Evolutionary conservation across 2,888 invertebrate genomes (phyloP).

Genomic region (Drosophila testacea): DNA sequence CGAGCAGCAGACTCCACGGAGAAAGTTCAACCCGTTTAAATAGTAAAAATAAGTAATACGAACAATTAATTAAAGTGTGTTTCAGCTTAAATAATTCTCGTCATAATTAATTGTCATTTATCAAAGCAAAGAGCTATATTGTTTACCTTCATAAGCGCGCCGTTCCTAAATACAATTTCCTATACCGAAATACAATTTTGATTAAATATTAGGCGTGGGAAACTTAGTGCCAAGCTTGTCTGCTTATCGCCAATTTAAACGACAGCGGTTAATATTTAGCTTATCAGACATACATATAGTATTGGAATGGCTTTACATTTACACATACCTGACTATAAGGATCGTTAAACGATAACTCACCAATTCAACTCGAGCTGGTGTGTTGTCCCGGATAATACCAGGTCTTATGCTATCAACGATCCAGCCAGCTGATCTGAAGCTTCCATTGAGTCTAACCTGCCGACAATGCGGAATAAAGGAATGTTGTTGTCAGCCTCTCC

Average conservation of each 20-base stretch:
- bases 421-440: conserved; percentile 28
- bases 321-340: conserved; percentile 59
- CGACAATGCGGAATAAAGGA: no score
- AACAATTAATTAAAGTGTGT: neutral
- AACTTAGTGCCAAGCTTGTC: conserved; percentile 21
- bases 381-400: conserved; percentile 38
- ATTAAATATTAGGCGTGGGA: conserved; percentile 30
- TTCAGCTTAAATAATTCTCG: no score
- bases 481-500: no score
- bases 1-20: neutral
- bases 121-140: neutral
- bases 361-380: conserved; percentile 23
- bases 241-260: conserved; percentile 3
- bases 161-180: no score
- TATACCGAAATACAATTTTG: neutral
- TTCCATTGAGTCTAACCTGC: no score
- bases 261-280: neutral
- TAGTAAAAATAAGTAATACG: neutral
- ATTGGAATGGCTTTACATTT: conserved; percentile 22
- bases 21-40: conserved; percentile 20
- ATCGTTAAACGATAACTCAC: conserved; percentile 47
- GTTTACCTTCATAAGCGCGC: neutral
- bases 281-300: conserved; percentile 30
- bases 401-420: conserved; percentile 51
- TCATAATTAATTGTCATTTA: neutral